These are phyloP conservation scores for Apodemus sylvaticus DNA, from an alignment of 2,113 vertebrate species.

Conservation along the genomic window DNA sequence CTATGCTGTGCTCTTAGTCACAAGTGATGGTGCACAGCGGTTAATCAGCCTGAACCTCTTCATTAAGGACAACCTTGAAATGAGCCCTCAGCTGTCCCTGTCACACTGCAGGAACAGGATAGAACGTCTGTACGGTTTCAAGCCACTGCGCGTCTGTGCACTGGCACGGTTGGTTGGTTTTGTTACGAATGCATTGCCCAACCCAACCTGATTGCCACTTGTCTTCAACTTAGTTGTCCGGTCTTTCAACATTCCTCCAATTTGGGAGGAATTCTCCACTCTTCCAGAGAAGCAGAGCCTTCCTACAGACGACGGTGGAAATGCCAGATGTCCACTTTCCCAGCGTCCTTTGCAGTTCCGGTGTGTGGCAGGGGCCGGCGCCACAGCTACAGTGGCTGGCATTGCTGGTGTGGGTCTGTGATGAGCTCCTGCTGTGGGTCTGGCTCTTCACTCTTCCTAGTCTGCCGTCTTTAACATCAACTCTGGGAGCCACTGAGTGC, in stretches of 20 bases:
- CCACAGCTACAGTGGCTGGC: rapidly evolving
- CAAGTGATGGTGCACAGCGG: neutral
- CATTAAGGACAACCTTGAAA: neutral
- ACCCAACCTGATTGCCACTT: neutral
- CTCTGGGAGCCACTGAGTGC: neutral
- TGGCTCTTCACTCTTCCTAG: neutral
- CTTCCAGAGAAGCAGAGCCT: neutral
- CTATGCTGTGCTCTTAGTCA: neutral
- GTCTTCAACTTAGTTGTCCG: neutral
- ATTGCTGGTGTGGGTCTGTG: rapidly evolving
- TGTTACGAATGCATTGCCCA: neutral
- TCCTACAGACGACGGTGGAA: neutral
- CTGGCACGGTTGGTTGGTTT: neutral
- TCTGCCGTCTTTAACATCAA: neutral
- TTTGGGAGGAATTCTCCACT: neutral
- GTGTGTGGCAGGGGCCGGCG: neutral
- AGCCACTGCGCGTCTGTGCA: neutral
- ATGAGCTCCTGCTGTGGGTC: neutral
- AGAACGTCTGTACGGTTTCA: neutral
- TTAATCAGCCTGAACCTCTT: neutral
- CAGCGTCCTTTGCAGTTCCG: neutral
- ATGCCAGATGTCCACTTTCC: neutral
- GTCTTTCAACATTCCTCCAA: neutral
- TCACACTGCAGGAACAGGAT: neutral
- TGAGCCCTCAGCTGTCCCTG: neutral